Conservation (phyloP, 2,888 invertebrate genomes). For the Conus canariensis region DNA sequence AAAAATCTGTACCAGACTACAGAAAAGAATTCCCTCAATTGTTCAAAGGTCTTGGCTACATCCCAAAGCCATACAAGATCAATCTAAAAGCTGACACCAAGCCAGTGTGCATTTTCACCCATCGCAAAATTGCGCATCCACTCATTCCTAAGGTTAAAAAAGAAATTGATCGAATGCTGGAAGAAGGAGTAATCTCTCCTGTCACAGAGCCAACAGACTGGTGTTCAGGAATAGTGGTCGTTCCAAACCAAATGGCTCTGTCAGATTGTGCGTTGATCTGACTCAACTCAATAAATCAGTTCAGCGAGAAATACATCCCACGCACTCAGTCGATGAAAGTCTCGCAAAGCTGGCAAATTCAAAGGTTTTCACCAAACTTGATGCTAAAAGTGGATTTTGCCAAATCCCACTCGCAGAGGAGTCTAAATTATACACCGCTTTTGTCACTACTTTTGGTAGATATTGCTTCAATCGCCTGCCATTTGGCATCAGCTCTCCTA, state of each 20-base stretch:
- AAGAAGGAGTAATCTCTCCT: too few species aligned
- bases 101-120: conserved; percentile 61
- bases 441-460: neutral
- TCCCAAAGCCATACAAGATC: conserved; percentile 13
- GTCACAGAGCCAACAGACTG: too few species aligned
- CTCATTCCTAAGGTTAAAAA: too few species aligned
- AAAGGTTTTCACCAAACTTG: too few species aligned
- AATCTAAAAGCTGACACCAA: conserved; percentile 49
- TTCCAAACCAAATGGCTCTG: too few species aligned
- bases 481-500: conserved; percentile 34
- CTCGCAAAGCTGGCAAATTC: too few species aligned
- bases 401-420: conserved; percentile 51
- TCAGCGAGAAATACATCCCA: too few species aligned
- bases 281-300: conserved; percentile 19
- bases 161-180: too few species aligned
- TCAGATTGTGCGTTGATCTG: too few species aligned
- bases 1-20: neutral
- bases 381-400: conserved; percentile 53
- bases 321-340: too few species aligned
- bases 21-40: conserved; percentile 3
- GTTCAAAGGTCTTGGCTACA: conserved; percentile 36
- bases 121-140: conserved; percentile 70
- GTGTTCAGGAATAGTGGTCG: too few species aligned
- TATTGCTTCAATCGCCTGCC: neutral
- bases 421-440: conserved; percentile 22